Conservation (phyloP, 37 sponge, comb jelly and placozoan genomes). For the Bolinopsis microptera region DNA sequence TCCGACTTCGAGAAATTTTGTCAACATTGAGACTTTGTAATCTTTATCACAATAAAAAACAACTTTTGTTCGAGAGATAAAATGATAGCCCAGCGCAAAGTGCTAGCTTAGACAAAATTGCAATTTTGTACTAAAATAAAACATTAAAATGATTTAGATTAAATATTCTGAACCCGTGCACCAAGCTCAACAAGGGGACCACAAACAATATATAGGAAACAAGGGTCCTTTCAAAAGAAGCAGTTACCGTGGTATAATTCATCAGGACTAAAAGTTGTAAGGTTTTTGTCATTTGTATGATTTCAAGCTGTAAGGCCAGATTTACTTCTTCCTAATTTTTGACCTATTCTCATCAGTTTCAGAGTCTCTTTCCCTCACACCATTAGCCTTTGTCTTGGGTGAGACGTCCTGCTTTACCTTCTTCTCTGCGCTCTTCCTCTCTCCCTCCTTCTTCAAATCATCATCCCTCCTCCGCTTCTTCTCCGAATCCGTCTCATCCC, state of each 20-base stretch:
- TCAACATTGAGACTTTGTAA: too few relatives aligned
- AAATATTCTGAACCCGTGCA: background rate
- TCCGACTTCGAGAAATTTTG: too few relatives aligned
- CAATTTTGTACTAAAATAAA: background rate
- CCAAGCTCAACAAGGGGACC: too few relatives aligned
- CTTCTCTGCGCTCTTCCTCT: slow-evolving; percentile 65
- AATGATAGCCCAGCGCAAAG: background rate
- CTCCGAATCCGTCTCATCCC: slow-evolving; percentile 65
- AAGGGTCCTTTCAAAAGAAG: too few relatives aligned
- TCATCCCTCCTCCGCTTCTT: slow-evolving; percentile 65
- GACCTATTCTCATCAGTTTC: slow-evolving; percentile 15
- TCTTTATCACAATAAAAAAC: background rate
- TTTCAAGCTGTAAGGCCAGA: too few relatives aligned
- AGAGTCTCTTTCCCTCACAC: slow-evolving; percentile 21
- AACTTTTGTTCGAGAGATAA: background rate
- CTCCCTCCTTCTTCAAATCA: slow-evolving; percentile 38
- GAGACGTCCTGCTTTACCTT: background rate
- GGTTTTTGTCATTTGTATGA: too few relatives aligned
- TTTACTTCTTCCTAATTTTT: slow-evolving; percentile 49
- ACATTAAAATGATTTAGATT: background rate
- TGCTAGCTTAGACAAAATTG: background rate
- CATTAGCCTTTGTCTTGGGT: slow-evolving; percentile 9
- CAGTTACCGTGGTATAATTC: too few relatives aligned
- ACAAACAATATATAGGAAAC: too few relatives aligned
- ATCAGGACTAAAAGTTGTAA: too few relatives aligned